A percentile compares a stretch with the other conserved stretches of the same genome.
Evolutionary conservation across 2,888 invertebrate species (phyloP).

Genomic region (Caenorhabditis plicata): DNA sequence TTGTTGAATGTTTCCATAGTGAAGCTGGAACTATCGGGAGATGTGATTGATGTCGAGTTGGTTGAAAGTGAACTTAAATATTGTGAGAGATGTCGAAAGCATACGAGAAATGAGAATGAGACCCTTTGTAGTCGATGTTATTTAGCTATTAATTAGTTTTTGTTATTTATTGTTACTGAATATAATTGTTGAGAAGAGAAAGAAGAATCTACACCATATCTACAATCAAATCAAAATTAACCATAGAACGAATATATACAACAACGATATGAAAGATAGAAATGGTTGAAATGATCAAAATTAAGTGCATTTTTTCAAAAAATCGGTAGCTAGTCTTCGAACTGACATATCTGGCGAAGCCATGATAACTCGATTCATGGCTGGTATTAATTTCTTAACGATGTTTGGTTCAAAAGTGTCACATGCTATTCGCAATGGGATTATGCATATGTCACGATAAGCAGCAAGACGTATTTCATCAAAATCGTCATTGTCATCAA

Average conservation of each 20-base stretch:
- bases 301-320: slow-evolving; percentile 17
- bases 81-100: slow-evolving; percentile 44
- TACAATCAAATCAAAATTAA: no score
- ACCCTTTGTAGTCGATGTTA: slow-evolving; percentile 14
- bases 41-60: slow-evolving; percentile 5
- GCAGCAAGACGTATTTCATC: slow-evolving; percentile 32
- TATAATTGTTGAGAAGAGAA: no score
- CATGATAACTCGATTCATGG: slow-evolving; percentile 26
- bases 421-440: slow-evolving; percentile 16
- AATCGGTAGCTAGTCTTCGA: slow-evolving; percentile 29
- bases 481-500: slow-evolving; percentile 13
- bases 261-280: no score
- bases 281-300: neutral
- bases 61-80: slow-evolving; percentile 9
- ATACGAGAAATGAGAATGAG: slow-evolving; percentile 20
- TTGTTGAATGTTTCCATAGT: slow-evolving; percentile 22
- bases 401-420: no score
- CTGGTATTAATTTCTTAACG: no score
- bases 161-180: neutral
- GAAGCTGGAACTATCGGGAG: neutral
- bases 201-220: no score
- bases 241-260: neutral
- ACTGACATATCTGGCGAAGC: slow-evolving; percentile 41
- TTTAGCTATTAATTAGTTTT: slow-evolving; percentile 1
- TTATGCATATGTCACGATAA: slow-evolving; percentile 34